These are phyloP conservation scores for Eleutherodactylus coqui DNA, from an alignment of 2,797 vertebrate genomes.

Conservation along the genomic window DNA sequence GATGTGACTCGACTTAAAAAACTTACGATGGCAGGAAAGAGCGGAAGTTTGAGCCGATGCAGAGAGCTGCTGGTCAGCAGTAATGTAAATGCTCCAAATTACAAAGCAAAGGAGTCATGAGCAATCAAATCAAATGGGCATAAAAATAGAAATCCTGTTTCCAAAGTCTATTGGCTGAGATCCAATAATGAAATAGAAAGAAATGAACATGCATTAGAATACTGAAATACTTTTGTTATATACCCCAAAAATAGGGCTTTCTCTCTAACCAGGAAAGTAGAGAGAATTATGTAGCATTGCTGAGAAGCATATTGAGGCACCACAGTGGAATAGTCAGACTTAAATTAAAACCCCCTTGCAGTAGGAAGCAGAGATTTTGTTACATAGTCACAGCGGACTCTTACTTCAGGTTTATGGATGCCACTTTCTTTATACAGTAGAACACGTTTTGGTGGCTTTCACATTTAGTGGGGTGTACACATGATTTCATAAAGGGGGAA, in stretches of 20 bases:
- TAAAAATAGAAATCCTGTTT: conserved; percentile 1
- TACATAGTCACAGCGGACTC: background rate
- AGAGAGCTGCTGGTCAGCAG: background rate
- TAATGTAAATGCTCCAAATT: conserved; percentile 10
- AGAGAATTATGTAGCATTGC: background rate
- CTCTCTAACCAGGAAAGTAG: background rate
- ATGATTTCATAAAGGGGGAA: no score
- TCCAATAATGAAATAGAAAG: conserved; percentile 6
- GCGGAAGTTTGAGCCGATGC: background rate
- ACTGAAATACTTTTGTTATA: conserved; percentile 9
- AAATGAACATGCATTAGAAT: conserved; percentile 8
- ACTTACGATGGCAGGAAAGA: conserved; percentile 7
- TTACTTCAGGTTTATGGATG: background rate
- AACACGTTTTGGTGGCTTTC: background rate
- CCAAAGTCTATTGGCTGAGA: no score
- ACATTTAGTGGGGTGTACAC: background rate
- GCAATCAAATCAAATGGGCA: conserved; percentile 18
- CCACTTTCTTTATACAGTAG: background rate
- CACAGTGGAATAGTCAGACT: background rate
- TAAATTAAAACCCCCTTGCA: background rate
- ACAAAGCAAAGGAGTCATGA: background rate
- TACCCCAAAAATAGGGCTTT: background rate
- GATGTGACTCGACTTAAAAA: conserved; percentile 58
- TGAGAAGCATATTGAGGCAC: background rate
- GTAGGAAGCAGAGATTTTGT: background rate